A percentile compares a stretch with the other conserved stretches of the same genome.
These are phyloP conservation scores for Pempheris klunzingeri DNA, from an alignment of 2,797 vertebrate species.

Conservation along the genomic window DNA sequence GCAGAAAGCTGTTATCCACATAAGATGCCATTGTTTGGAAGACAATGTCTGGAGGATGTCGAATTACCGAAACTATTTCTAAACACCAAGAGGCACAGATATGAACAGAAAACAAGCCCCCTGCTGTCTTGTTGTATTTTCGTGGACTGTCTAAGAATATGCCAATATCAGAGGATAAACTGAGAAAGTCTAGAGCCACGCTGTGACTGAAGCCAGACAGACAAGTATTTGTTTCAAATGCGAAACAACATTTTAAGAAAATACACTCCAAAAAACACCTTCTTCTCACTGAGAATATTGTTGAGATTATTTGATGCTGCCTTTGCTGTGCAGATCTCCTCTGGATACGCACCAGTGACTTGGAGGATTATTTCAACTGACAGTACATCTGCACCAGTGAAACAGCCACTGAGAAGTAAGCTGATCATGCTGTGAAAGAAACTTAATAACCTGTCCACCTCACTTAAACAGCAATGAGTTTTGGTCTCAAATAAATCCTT, in stretches of 20 bases:
- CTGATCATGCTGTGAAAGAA: slow-evolving; percentile 70
- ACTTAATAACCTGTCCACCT: slow-evolving; percentile 80
- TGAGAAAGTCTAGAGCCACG: neutral
- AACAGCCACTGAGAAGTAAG: slow-evolving; percentile 69
- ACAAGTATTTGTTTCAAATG: slow-evolving; percentile 6
- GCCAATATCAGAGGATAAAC: slow-evolving; percentile 4
- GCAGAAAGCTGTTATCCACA: slow-evolving; percentile 91
- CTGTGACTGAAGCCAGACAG: slow-evolving; percentile 4
- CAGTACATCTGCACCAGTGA: slow-evolving; percentile 68
- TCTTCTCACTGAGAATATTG: slow-evolving; percentile 21
- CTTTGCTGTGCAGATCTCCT: slow-evolving; percentile 34
- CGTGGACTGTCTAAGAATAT: slow-evolving; percentile 21
- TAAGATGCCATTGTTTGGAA: slow-evolving; percentile 86
- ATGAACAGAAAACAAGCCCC: slow-evolving; percentile 28
- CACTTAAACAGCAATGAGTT: slow-evolving; percentile 63
- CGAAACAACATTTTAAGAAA: slow-evolving; percentile 5
- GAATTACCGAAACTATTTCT: slow-evolving; percentile 34
- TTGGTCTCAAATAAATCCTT: slow-evolving; percentile 73
- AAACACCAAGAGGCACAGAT: slow-evolving; percentile 33
- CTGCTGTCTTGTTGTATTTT: slow-evolving; percentile 47
- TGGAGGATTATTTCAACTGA: slow-evolving; percentile 74
- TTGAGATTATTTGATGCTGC: slow-evolving; percentile 26
- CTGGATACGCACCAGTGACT: slow-evolving; percentile 26
- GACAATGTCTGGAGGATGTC: slow-evolving; percentile 36
- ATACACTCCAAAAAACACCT: neutral